Evolutionary conservation across 2,888 invertebrate genomes (phyloP).

Genomic region (Caenorhabditis sp.): DNA sequence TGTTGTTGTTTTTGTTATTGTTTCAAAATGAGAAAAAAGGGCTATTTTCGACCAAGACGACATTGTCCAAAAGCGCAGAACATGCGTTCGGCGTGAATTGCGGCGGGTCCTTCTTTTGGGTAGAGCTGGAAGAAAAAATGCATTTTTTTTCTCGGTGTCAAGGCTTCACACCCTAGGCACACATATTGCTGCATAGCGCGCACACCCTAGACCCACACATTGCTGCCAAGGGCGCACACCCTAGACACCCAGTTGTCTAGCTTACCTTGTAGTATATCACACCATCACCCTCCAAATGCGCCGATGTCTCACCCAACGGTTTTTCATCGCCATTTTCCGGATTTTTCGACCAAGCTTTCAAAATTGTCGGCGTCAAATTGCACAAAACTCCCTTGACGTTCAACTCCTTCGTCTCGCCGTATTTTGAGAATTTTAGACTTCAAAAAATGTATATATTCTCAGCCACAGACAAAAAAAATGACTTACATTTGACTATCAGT

Average conservation of each 20-base stretch:
- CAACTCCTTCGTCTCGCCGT: background rate
- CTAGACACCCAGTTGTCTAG: too few species aligned
- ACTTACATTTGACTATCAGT: background rate
- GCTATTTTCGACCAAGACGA: background rate
- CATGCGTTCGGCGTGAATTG: background rate
- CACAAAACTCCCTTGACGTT: background rate
- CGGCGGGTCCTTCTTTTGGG: background rate
- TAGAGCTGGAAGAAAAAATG: background rate
- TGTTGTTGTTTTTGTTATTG: too few species aligned
- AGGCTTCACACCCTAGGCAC: too few species aligned
- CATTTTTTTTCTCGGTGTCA: too few species aligned
- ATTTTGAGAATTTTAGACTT: constrained; percentile 3
- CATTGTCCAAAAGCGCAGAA: background rate
- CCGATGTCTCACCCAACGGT: background rate
- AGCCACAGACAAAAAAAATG: background rate
- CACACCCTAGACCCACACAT: too few species aligned
- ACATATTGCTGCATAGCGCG: too few species aligned
- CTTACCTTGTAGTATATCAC: background rate
- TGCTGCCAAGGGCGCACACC: too few species aligned
- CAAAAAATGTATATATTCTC: background rate
- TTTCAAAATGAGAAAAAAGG: too few species aligned
- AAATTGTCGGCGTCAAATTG: background rate
- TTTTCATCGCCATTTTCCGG: background rate
- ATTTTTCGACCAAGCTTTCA: background rate
- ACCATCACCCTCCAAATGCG: background rate